Evolutionary conservation across 2,797 vertebrate species (phyloP).

Genomic region (Pseudochromis fuscus): DNA sequence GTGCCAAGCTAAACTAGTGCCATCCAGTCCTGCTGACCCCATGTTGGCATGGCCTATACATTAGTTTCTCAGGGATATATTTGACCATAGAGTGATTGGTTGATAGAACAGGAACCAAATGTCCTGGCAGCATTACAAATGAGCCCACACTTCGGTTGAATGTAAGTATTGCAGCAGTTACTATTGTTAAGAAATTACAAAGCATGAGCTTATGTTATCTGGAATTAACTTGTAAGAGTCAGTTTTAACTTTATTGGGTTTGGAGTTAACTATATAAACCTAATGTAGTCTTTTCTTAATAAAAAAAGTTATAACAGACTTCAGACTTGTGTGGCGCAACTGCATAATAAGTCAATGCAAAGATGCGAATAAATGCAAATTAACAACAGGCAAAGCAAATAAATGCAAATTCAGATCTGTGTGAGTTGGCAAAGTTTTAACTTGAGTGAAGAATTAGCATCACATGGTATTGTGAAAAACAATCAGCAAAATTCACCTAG

Average conservation of each 20-base stretch:
- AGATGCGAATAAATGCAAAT: too few species aligned
- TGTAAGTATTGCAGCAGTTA: neutral
- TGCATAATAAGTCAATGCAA: too few species aligned
- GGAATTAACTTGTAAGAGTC: slow-evolving; percentile 5
- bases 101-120: slow-evolving; percentile 7
- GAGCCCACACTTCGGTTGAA: neutral
- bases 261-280: neutral
- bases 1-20: slow-evolving; percentile 37
- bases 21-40: slow-evolving; percentile 26
- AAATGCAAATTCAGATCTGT: too few species aligned
- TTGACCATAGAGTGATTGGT: neutral
- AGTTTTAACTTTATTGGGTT: neutral
- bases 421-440: too few species aligned
- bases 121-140: neutral
- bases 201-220: neutral
- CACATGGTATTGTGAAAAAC: too few species aligned
- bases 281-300: neutral
- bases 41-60: neutral
- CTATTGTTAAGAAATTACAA: neutral
- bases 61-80: neutral
- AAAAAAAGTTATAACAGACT: neutral
- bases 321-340: too few species aligned
- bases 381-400: too few species aligned
- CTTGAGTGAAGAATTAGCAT: too few species aligned
- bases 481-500: too few species aligned